Conservation (phyloP, 2,797 vertebrate genomes). For the Meriones psammophilus region DNA sequence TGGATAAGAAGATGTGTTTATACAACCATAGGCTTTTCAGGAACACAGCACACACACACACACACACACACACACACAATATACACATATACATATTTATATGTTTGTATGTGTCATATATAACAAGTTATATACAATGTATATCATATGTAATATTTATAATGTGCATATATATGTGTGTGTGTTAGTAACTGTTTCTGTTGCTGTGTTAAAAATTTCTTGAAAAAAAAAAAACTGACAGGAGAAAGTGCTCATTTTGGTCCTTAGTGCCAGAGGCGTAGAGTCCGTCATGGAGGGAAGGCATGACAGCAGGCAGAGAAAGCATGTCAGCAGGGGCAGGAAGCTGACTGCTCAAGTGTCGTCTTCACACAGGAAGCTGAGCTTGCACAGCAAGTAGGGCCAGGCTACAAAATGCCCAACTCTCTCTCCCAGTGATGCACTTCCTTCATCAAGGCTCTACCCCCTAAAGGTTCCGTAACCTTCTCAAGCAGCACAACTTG, state of each 20-base stretch:
- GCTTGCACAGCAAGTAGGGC: background rate
- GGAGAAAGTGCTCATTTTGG: background rate
- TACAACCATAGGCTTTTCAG: background rate
- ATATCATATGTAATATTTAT: background rate
- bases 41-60: background rate
- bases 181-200: background rate
- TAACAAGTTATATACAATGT: background rate
- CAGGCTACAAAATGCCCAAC: background rate
- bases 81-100: background rate
- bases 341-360: background rate
- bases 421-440: fast-evolving
- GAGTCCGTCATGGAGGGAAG: background rate
- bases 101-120: background rate
- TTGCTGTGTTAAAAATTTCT: background rate
- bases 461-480: background rate
- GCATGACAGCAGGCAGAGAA: too few relatives aligned
- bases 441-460: background rate
- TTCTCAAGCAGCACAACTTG: background rate
- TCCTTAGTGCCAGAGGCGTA: background rate
- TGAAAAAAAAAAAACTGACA: background rate
- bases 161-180: background rate
- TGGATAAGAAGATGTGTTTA: background rate
- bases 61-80: too few relatives aligned
- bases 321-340: background rate
- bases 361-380: background rate